These are phyloP conservation scores for Euleptes europaea DNA, from an alignment of 2,113 vertebrate species.

Conservation along the genomic window DNA sequence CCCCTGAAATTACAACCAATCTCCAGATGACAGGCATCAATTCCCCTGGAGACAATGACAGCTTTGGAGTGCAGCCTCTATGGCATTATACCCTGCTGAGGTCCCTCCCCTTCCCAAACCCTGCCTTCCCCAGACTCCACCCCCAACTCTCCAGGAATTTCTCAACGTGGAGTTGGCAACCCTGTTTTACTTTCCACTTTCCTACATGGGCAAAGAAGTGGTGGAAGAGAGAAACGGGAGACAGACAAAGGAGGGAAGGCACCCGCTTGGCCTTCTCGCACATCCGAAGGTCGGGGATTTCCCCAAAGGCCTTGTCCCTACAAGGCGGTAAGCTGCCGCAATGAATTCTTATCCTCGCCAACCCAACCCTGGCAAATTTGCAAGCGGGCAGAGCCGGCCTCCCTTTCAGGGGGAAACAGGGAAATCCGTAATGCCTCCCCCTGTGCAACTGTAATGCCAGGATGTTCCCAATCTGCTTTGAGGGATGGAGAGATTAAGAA, in stretches of 20 bases:
- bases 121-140: too few relatives aligned
- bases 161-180: neutral
- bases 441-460: conserved; percentile 86
- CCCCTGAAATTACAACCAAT: too few relatives aligned
- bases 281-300: neutral
- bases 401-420: conserved; percentile 77
- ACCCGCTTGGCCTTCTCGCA: conserved; percentile 34
- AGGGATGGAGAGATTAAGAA: conserved; percentile 94
- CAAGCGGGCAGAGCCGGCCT: conserved; percentile 61
- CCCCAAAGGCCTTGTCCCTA: conserved; percentile 57
- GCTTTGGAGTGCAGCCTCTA: too few relatives aligned
- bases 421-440: conserved; percentile 96
- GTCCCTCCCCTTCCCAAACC: too few relatives aligned
- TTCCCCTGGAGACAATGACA: too few relatives aligned
- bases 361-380: conserved; percentile 68
- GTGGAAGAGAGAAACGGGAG: too few relatives aligned
- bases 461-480: conserved; percentile 99
- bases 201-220: too few relatives aligned
- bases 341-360: conserved; percentile 78
- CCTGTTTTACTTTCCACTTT: neutral
- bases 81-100: too few relatives aligned
- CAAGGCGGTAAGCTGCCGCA: conserved; percentile 72
- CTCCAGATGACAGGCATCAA: too few relatives aligned
- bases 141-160: too few relatives aligned
- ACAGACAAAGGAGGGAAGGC: neutral